phyloP scores from a whole-genome alignment of 2,888 invertebrate genomes.

The Argyresthia goedartella region DNA sequence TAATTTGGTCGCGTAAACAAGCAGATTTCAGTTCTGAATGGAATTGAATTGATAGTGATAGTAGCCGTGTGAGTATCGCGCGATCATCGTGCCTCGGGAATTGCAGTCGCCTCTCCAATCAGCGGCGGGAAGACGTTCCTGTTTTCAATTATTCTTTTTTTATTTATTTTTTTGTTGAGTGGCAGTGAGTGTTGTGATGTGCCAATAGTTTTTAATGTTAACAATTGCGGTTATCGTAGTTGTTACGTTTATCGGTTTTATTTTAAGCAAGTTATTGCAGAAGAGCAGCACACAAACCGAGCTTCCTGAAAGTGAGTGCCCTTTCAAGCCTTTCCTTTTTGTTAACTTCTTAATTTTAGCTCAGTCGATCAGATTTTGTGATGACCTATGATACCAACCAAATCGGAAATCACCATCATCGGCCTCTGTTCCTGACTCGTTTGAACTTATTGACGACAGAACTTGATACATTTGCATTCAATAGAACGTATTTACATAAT shows the following conservation, averaged over 20 bases:
- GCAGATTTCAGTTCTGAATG: neutral
- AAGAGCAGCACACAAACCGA: constrained; percentile 16
- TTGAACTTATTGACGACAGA: constrained; percentile 12
- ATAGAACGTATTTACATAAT: constrained; percentile 14
- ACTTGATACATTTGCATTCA: constrained; percentile 21
- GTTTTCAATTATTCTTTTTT: constrained; percentile 9
- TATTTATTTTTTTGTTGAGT: constrained; percentile 19
- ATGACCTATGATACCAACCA: too few relatives aligned
- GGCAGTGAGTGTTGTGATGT: constrained; percentile 51
- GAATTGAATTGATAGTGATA: neutral
- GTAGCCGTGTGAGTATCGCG: neutral
- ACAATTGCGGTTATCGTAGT: constrained; percentile 35
- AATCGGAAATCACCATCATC: too few relatives aligned
- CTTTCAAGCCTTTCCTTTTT: neutral
- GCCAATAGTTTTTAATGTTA: constrained; percentile 43
- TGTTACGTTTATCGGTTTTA: constrained; percentile 32
- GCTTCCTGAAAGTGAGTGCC: constrained; percentile 25
- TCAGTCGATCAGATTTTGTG: too few relatives aligned
- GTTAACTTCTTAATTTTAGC: too few relatives aligned
- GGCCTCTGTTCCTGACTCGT: constrained; percentile 10
- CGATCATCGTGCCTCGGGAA: constrained; percentile 18
- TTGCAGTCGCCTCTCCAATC: constrained; percentile 30
- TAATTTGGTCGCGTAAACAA: constrained; percentile 10
- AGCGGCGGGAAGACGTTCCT: constrained; percentile 40
- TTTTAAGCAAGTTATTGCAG: constrained; percentile 24